Evolutionary conservation across 1,140 invertebrate genomes (phyloP).

Genomic region (Homarus americanus): DNA sequence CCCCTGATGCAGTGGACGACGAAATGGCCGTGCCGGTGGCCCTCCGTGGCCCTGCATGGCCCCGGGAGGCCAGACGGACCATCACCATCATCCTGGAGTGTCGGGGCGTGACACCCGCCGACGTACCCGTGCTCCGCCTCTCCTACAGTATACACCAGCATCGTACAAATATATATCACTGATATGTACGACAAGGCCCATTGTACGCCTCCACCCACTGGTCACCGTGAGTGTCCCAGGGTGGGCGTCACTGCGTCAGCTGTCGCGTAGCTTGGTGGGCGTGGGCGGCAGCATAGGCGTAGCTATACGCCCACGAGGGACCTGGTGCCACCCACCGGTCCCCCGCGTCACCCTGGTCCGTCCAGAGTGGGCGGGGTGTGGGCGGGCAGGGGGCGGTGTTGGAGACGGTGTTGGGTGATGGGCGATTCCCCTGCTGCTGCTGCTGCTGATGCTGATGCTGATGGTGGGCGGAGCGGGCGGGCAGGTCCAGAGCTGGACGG

Average conservation of each 20-base stretch:
- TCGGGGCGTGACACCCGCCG: neutral
- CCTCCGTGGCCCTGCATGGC: neutral
- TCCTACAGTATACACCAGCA: neutral
- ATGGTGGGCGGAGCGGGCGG: constrained; percentile 60
- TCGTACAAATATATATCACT: neutral
- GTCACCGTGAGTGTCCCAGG: neutral
- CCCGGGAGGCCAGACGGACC: neutral
- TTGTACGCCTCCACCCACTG: constrained; percentile 14
- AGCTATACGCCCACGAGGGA: constrained; percentile 69
- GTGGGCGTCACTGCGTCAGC: constrained; percentile 59
- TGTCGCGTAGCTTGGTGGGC: constrained; percentile 65
- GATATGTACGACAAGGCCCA: neutral
- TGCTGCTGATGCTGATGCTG: constrained; percentile 59
- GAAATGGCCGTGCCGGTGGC: neutral
- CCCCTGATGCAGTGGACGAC: constrained; percentile 53
- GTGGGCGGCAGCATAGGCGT: constrained; percentile 68
- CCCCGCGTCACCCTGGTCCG: constrained; percentile 60
- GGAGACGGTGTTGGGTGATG: constrained; percentile 55
- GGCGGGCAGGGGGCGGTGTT: constrained; percentile 60
- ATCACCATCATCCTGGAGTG: neutral
- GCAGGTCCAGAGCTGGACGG: constrained; percentile 68
- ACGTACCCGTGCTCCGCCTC: constrained; percentile 1
- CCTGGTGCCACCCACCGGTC: constrained; percentile 66
- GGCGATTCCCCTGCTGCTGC: constrained; percentile 55
- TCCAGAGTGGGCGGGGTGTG: constrained; percentile 61